Base-by-base conservation (phyloP, 2,797 vertebrate genomes). In the Gymnoscopelus microlampas region DNA sequence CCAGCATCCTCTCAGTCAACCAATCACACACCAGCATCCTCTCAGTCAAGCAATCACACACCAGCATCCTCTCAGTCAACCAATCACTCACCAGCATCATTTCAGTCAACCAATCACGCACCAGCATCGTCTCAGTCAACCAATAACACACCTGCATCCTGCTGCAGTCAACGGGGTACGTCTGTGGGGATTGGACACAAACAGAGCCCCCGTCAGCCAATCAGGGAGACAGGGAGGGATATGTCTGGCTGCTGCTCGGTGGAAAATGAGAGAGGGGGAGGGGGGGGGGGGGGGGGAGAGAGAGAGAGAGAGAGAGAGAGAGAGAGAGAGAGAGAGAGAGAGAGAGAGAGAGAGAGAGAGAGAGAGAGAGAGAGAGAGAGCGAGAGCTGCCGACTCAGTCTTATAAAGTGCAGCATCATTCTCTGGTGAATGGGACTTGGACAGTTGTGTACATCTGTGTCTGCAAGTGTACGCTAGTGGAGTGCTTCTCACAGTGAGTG, bases 401-500 rank as follows among this genome's bases (percentile, higher is more conserved):
- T 89, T 85, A 74, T 67, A 88, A 89, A 90, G 68, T 86, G 88
- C 78, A 77, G 80, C 82, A 83, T 91, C 85, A 89, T 90, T 87
- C 79, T 80, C 66, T 60, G 11, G 39, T 83, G 71, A 85, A 78
- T 48, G 80, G 63, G 82, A 73, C 72, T 66, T 29, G 26, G 26
- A 19, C 19, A 73, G 67, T 65, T 77, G 62, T 73, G 70, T 76
- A 64, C 53, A 60, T 80, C 63, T 65, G 57, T 63, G 65, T 54
- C 55, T 79, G 60, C 44, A 54, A 70, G 39, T 57, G 69, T 4
- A 8, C 47, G 3, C 3, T 48, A 48, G 26, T 29, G 26, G 26
- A 29, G 26, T 4, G 26, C 2, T 29, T 29, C 26, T 29, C 26
- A 29, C 2, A 29, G 26, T 29, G 19, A 19, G 19, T 19, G 19